Evolutionary conservation across 2,113 vertebrate genomes (phyloP).

Genomic region (Eurystomus gularis): DNA sequence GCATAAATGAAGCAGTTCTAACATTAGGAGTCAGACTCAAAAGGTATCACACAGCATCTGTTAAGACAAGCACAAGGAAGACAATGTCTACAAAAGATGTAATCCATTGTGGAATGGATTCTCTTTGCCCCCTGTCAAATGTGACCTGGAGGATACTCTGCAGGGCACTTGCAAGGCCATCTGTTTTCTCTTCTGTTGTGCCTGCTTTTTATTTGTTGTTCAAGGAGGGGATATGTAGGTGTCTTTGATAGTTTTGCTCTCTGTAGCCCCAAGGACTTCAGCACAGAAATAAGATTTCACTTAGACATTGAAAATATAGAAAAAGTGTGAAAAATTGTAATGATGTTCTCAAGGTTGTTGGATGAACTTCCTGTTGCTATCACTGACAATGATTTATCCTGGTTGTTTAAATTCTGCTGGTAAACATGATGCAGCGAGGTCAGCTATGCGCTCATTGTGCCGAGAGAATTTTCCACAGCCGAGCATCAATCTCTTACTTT

Average conservation of each 20-base stretch:
- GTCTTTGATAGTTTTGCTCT: constrained; percentile 26
- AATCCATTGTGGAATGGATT: neutral
- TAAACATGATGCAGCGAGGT: neutral
- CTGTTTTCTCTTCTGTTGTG: constrained; percentile 30
- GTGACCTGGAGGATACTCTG: neutral
- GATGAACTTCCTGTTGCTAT: constrained; percentile 29
- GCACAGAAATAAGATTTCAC: constrained; percentile 7
- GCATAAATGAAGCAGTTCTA: neutral
- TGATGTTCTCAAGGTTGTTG: constrained; percentile 40
- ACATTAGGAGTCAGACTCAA: neutral
- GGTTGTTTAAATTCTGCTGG: constrained; percentile 47
- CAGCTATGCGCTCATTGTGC: neutral
- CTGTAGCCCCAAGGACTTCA: neutral
- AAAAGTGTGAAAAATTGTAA: constrained; percentile 41
- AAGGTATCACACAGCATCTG: neutral
- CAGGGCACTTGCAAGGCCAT: constrained; percentile 6
- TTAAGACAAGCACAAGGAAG: neutral
- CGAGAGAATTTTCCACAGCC: constrained; percentile 1
- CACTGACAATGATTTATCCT: constrained; percentile 55
- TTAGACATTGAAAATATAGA: constrained; percentile 1
- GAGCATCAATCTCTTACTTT: neutral
- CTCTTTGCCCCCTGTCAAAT: neutral
- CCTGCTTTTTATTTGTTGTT: constrained; percentile 2
- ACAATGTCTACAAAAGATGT: neutral
- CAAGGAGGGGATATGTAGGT: neutral